These are phyloP conservation scores for Phainopepla nitens DNA, from an alignment of 2,113 vertebrate genomes.

Conservation along the genomic window DNA sequence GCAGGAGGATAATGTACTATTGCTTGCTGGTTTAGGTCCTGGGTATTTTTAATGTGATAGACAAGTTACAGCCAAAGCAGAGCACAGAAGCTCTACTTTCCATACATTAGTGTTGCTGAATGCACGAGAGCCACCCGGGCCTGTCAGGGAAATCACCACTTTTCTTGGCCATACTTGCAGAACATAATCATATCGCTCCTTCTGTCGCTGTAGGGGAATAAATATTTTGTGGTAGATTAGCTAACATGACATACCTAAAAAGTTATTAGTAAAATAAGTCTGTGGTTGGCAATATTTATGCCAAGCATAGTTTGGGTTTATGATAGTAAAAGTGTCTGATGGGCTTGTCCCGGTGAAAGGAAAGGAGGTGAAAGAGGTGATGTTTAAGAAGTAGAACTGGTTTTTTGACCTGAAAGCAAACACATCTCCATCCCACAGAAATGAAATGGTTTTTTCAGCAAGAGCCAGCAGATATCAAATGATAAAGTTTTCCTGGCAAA, in stretches of 20 bases:
- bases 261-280: background rate
- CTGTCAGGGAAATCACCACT: background rate
- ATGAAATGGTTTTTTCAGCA: background rate
- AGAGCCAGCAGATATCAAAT: background rate
- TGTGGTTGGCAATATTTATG: background rate
- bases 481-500: background rate
- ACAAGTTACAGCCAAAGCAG: background rate
- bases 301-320: background rate
- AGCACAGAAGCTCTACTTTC: background rate
- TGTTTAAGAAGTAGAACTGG: background rate
- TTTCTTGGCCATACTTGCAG: background rate
- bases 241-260: conserved; percentile 3
- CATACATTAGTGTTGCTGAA: background rate
- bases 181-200: background rate
- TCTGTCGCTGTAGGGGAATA: background rate
- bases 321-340: background rate
- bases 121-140: background rate
- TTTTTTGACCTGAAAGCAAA: background rate
- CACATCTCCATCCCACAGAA: background rate
- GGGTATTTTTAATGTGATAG: background rate
- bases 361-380: background rate
- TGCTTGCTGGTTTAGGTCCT: background rate
- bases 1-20: background rate
- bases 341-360: background rate
- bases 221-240: conserved; percentile 31